Evolutionary conservation across 2,888 invertebrate species (phyloP), one percentile per base, ranked within the genome.

Genomic region (Zele albiditarsus): DNA sequence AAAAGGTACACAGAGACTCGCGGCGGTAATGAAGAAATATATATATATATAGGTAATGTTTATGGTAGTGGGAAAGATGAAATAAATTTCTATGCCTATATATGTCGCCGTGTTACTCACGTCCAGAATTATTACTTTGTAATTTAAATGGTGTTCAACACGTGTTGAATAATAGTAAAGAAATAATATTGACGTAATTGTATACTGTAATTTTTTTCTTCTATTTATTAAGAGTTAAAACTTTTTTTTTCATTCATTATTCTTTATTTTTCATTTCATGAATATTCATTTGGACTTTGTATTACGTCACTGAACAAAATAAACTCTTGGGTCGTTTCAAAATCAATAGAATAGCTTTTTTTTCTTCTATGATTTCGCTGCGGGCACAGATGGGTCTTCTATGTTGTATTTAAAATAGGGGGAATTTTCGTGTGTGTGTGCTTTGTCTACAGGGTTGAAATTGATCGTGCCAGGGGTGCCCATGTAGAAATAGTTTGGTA

Each of bases 1-100:
- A 83, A 84, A 82, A 76, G 78, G 74, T 80, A 25, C 67, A 62
- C 14, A 33, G 49, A 6, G 23, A 23, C 53, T 46, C n/a, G n/a
- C 4, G 20, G 3, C 20, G 23, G 20, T 23, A 53, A 53, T 53
- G n/a, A 10, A 20, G 6, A 53, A 20, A 49, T 1, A n/a, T 2
- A 49, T 3, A n/a, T n/a, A 20, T 20, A 53, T 53, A 20, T 23
- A n/a, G 53, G 4, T 14, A 12, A 5, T 53, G 20, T 20, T 38
- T 58, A 25, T 20, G 16, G 23, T 58, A 12, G 57, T 58, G 31
- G 33, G 31, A 57, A 68, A 68, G 58, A 58, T 57, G 16, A 72
- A 65, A 53, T 53, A 20, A 53, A 53, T 53, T 20, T n/a, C 20
- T 53, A 20, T 20, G 53, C 1, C 53, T n/a, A 53, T 53, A 53